Evolutionary conservation across 2,113 vertebrate species (phyloP), one percentile per base, ranked within the genome.

Genomic region (Psittacus erithacus): DNA sequence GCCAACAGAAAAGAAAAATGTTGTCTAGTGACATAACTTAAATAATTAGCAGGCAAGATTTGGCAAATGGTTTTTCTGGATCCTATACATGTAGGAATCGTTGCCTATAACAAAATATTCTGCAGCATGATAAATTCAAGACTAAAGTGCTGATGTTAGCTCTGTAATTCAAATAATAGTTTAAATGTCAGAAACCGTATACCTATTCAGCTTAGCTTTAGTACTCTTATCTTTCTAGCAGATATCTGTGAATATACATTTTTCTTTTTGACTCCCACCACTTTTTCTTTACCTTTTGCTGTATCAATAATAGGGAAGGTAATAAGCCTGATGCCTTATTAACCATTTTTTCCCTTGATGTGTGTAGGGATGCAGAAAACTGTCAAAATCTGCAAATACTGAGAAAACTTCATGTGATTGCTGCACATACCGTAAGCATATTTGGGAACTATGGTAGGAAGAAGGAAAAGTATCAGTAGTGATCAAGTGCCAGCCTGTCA

Each of bases 1-100:
- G 14, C 9, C 68, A 70, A 20, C 27, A 25, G 60, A 63, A 90
- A 91, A 81, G 64, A 81, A 88, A 95, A 89, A 49, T 22, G 43
- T 64, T 28, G 67, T 44, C 39, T 38, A 55, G 46, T 17, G 59
- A 44, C 7, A 64, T 44, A 78, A 80, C 12, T 74, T 63, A 33
- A 6, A 27, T 16, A 74, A 90, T 82, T 84, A 81, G 33, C 25
- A 44, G 31, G n/a, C 35, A 57, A 29, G 20, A 31, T 35, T 47
- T 55, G 39, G 71, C 35, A 86, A 77, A 31, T 13, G 1, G 60
- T 33, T 78, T 67, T 44, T 47, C 27, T 71, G 52, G 29, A 67
- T 71, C 20, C 18, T 49, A 0, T 4, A 16, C 3, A 31, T 35
- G 49, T 4, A 77, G 39, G 49, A 88, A 70, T 31, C 4, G 1